Percentiles rank a stretch among this genome's conserved stretches.
phyloP scores from a whole-genome alignment of 2,113 vertebrate genomes.

The Thamnophis sirtalis region DNA sequence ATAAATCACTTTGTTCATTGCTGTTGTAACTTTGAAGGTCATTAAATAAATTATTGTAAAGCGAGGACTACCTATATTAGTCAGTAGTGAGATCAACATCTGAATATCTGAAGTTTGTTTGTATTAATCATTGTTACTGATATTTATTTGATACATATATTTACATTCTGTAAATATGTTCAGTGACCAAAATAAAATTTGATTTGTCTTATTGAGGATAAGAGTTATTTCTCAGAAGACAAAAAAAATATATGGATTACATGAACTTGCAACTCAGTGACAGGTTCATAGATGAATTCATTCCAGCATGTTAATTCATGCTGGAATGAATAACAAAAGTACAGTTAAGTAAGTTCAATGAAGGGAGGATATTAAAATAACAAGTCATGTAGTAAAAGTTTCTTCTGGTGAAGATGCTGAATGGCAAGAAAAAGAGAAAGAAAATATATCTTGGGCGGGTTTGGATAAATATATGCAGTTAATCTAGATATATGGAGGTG shows the following conservation, averaged over 20 bases:
- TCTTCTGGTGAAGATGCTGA: neutral
- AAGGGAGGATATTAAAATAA: neutral
- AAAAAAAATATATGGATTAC: neutral
- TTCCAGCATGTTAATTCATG: neutral
- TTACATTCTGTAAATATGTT: neutral
- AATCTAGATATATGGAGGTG: neutral
- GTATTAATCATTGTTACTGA: neutral
- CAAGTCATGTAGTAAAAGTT: neutral
- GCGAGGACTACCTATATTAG: neutral
- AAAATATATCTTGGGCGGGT: neutral
- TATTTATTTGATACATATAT: neutral
- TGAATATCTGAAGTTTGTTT: neutral
- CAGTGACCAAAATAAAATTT: neutral
- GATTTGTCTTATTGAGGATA: neutral
- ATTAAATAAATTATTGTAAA: no score
- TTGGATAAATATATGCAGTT: neutral
- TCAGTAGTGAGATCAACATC: neutral
- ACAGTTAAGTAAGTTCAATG: no score
- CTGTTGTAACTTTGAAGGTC: no score
- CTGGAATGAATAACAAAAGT: neutral
- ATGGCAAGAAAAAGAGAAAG: neutral
- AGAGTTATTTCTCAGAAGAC: neutral
- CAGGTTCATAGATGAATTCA: no score
- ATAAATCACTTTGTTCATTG: no score
- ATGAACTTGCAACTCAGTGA: neutral